These are phyloP conservation scores for Melanchra persicariae DNA, from an alignment of 2,888 invertebrate genomes.

Conservation along the genomic window DNA sequence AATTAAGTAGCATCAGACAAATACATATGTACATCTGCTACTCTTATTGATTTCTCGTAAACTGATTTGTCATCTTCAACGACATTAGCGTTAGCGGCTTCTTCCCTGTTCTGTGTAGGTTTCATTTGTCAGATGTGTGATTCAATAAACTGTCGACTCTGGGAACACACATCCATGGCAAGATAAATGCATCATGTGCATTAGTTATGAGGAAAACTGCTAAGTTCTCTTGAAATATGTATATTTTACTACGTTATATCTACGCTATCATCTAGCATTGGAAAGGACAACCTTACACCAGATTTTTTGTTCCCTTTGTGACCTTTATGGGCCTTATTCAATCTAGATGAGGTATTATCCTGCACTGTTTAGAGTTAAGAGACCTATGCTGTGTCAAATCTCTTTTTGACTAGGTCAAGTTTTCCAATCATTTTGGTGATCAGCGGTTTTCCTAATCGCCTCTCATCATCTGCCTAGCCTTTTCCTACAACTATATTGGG, in stretches of 20 bases:
- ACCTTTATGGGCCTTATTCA: background rate
- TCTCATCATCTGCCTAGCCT: too few relatives aligned
- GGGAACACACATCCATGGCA: background rate
- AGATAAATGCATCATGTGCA: constrained; percentile 23
- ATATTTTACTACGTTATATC: constrained; percentile 6
- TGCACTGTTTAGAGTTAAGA: background rate
- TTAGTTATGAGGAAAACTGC: constrained; percentile 41
- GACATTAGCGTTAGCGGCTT: too few relatives aligned
- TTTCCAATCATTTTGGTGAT: background rate
- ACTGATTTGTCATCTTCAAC: constrained; percentile 19
- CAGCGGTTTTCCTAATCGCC: too few relatives aligned
- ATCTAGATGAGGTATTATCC: background rate
- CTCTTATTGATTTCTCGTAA: constrained; percentile 15
- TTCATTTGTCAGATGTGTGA: constrained; percentile 11
- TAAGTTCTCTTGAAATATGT: constrained; percentile 24
- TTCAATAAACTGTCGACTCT: constrained; percentile 3
- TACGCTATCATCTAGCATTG: constrained; percentile 25
- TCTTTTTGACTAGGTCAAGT: background rate
- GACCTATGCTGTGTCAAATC: background rate
- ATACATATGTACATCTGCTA: constrained; percentile 14
- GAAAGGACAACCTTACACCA: constrained; percentile 12
- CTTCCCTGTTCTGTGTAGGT: background rate
- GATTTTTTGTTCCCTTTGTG: constrained; percentile 13
- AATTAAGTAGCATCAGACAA: constrained; percentile 31
- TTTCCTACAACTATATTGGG: too few relatives aligned